Evolutionary conservation across 1,140 invertebrate species (phyloP).

Genomic region (Drosophila virilis): DNA sequence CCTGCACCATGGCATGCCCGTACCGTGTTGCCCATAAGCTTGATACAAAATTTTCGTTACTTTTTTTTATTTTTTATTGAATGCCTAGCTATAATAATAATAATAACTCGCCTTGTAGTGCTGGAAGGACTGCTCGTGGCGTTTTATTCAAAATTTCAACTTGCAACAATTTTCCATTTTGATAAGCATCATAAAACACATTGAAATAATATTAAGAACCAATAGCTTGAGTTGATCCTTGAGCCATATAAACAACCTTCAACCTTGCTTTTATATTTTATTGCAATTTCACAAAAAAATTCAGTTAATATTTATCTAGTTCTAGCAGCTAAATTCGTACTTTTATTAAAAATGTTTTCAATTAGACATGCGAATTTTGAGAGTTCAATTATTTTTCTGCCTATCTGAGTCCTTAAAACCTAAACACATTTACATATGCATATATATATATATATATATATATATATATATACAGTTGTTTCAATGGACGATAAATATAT

Average conservation of each 20-base stretch:
- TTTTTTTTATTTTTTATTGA: slow-evolving; percentile 7
- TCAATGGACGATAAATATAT: too few species aligned
- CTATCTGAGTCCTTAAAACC: too few species aligned
- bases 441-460: too few species aligned
- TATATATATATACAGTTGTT: too few species aligned
- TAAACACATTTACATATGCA: too few species aligned
- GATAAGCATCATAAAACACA: slow-evolving; percentile 41
- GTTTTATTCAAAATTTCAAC: slow-evolving; percentile 7
- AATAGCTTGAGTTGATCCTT: slow-evolving; percentile 23
- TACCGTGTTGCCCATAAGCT: background rate
- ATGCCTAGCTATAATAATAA: slow-evolving; percentile 39
- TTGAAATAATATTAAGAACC: slow-evolving; percentile 21
- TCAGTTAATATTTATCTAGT: too few species aligned
- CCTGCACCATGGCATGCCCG: background rate
- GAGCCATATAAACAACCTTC: background rate
- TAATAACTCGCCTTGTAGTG: background rate
- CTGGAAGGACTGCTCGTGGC: slow-evolving; percentile 1
- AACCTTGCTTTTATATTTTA: background rate
- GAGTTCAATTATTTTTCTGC: too few species aligned
- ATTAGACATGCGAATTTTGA: too few species aligned
- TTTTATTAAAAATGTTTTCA: too few species aligned
- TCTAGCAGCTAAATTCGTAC: too few species aligned
- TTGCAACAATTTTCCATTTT: slow-evolving; percentile 40
- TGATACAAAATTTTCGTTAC: slow-evolving; percentile 21
- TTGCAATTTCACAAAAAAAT: background rate